Evolutionary conservation across 2,888 invertebrate species (phyloP).

Genomic region (Drosophila merina): DNA sequence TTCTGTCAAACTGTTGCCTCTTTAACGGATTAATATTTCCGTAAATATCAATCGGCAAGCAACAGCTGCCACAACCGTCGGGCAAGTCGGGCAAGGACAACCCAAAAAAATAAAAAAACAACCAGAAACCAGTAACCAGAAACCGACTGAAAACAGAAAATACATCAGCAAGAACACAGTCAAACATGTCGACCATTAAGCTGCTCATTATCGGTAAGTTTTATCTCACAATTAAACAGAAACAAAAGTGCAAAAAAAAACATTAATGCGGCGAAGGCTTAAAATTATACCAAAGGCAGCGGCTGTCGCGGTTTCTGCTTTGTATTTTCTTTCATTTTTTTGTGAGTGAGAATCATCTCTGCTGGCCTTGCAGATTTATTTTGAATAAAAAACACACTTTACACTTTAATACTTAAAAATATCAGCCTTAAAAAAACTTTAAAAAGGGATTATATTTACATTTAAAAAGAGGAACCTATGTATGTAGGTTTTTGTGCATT

Average conservation of each 20-base stretch:
- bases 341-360: neutral
- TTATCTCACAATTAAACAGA: conserved; percentile 76
- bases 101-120: neutral
- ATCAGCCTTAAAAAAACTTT: neutral
- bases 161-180: conserved; percentile 26
- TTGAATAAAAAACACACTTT: neutral
- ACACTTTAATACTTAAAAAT: conserved; percentile 2
- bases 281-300: conserved; percentile 19
- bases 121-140: neutral
- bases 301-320: conserved; percentile 19
- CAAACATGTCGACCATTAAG: conserved; percentile 74
- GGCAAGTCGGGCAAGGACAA: conserved; percentile 4
- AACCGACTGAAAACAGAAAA: conserved; percentile 6
- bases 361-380: conserved; percentile 4
- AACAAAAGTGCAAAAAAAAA: conserved; percentile 24
- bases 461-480: neutral
- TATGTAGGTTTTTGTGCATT: conserved; percentile 10
- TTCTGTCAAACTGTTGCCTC: conserved; percentile 57
- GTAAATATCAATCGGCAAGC: conserved; percentile 34
- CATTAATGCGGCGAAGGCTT: conserved; percentile 23
- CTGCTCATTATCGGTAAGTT: conserved; percentile 82
- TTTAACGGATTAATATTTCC: conserved; percentile 37
- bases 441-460: neutral
- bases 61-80: conserved; percentile 22
- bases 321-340: conserved; percentile 1